phyloP scores from a whole-genome alignment of 2,888 invertebrate genomes.

The Congeria kusceri region DNA sequence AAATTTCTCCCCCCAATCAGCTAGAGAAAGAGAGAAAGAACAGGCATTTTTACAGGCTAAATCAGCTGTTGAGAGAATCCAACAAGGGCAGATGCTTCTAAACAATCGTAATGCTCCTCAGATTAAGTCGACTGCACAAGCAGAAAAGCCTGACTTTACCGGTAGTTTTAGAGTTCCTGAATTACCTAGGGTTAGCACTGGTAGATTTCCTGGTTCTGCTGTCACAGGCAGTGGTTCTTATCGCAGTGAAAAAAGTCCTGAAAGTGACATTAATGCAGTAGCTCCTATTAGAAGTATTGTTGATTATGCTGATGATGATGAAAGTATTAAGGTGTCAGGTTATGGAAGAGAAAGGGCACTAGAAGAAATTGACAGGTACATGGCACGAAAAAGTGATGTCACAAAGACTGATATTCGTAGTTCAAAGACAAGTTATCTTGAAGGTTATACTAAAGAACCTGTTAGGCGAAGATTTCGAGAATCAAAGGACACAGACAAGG shows the following conservation, averaged over 20 bases:
- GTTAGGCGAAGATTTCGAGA: too few relatives aligned
- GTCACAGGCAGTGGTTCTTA: too few relatives aligned
- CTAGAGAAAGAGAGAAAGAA: conserved; percentile 35
- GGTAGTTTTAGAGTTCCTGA: too few relatives aligned
- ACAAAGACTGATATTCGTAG: neutral
- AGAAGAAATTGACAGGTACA: conserved; percentile 48
- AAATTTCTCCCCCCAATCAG: neutral
- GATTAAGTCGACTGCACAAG: neutral
- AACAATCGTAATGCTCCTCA: too few relatives aligned
- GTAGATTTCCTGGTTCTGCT: too few relatives aligned
- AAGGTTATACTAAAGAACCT: too few relatives aligned
- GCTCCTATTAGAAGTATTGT: conserved; percentile 16
- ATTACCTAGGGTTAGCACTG: too few relatives aligned
- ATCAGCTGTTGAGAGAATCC: conserved; percentile 42
- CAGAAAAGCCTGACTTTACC: too few relatives aligned
- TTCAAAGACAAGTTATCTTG: too few relatives aligned
- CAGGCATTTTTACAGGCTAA: conserved; percentile 45
- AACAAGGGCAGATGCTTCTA: conserved; percentile 12
- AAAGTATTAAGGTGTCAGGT: too few relatives aligned
- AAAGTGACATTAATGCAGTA: too few relatives aligned
- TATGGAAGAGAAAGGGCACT: conserved; percentile 36
- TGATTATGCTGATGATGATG: conserved; percentile 24
- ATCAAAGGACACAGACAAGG: neutral
- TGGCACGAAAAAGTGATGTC: conserved; percentile 3
- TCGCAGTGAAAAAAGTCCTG: too few relatives aligned